Evolutionary conservation across 2,888 invertebrate genomes (phyloP).

Genomic region (Branchinecta sandiegonensis): DNA sequence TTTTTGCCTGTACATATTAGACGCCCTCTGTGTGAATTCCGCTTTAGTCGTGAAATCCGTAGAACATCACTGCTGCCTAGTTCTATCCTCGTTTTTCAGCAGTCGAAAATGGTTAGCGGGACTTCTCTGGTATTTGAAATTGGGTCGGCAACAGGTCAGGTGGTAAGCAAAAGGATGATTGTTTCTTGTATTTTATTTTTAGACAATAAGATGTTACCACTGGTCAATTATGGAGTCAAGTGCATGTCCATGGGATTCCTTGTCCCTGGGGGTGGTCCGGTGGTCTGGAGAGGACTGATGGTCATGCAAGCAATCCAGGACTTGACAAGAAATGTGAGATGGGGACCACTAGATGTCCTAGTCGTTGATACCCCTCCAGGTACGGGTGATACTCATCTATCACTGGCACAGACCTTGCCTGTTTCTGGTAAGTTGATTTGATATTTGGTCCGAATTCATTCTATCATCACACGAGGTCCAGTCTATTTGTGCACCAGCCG

Average conservation of each 20-base stretch:
- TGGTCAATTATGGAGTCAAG: slow-evolving; percentile 80
- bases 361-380: slow-evolving; percentile 92
- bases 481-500: too few relatives aligned
- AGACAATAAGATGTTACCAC: slow-evolving; percentile 63
- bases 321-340: slow-evolving; percentile 66
- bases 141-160: too few relatives aligned
- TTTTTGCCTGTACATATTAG: too few relatives aligned
- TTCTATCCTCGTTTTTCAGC: too few relatives aligned
- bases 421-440: slow-evolving; percentile 45
- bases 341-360: slow-evolving; percentile 74
- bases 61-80: too few relatives aligned
- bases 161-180: background rate
- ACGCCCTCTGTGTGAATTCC: too few relatives aligned
- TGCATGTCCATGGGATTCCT: slow-evolving; percentile 94
- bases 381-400: slow-evolving; percentile 87
- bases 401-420: slow-evolving; percentile 58
- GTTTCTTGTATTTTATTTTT: slow-evolving; percentile 27
- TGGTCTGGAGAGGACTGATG: slow-evolving; percentile 91
- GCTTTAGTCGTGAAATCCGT: too few relatives aligned
- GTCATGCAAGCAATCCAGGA: slow-evolving; percentile 88
- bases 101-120: too few relatives aligned
- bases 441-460: background rate
- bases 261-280: slow-evolving; percentile 64
- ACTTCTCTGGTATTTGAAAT: too few relatives aligned
- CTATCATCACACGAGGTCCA: too few relatives aligned